Evolutionary conservation across 2,888 invertebrate genomes (phyloP), one percentile per base, ranked within the genome.

Genomic region (Lamellibrachia satsuma): DNA sequence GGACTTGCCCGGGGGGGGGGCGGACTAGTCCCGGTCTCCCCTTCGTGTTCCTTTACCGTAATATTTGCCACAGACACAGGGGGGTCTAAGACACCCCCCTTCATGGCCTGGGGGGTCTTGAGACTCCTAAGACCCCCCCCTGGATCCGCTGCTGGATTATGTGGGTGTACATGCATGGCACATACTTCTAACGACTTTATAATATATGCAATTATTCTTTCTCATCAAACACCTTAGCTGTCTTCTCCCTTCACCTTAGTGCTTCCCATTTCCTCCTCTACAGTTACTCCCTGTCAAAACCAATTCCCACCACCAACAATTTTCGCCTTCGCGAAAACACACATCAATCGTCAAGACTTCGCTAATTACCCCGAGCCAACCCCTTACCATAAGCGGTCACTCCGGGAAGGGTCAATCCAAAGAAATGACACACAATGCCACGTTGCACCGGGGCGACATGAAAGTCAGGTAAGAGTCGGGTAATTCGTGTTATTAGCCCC

Each of bases 401-500:
- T n/a, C 6, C 75, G n/a, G 75, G 75, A 75, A 75, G 75, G n/a
- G 75, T 22, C 75, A 75, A 22, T n/a, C 75, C 75, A 75, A 75
- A 75, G 75, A 75, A 75, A 75, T n/a, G 15, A 75, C 75, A 75
- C 75, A 75, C 75, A 75, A 75, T 75, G 75, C 75, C 22, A 75
- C 22, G 11, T 75, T 75, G 75, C 75, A 75, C n/a, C 22, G 15
- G 75, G 15, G 75, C 75, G 75, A 75, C 75, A 75, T 75, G 75
- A 75, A 75, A 75, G 75, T 75, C 75, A 75, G 75, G 4, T n/a
- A 75, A 75, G 75, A 75, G 75, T 75, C 75, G 75, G 6, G 75
- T 75, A 75, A 75, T 75, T 75, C n/a, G 75, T 75, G 75, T 75
- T 75, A 75, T 75, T 75, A 75, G 75, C 75, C 55, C 39, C 75